Conservation (phyloP, 2,888 invertebrate genomes). For the Drosophila vallismaia region DNA sequence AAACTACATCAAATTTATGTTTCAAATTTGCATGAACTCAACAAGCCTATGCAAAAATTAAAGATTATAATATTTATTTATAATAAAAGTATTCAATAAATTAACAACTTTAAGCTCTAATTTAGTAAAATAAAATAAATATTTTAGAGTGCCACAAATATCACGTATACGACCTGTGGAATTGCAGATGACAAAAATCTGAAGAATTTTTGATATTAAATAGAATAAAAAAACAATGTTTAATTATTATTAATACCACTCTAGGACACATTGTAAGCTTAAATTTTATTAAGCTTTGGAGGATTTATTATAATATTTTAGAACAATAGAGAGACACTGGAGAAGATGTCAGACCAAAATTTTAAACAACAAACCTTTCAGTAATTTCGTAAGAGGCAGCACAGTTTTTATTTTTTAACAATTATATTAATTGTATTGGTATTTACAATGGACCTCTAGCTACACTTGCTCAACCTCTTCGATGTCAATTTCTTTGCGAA, state of each 20-base stretch:
- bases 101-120: neutral
- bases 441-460: neutral
- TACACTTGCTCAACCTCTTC: neutral
- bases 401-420: neutral
- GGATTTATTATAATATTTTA: neutral
- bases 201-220: too few relatives aligned
- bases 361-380: neutral
- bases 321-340: neutral
- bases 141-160: neutral
- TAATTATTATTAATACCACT: too few relatives aligned
- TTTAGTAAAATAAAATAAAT: neutral
- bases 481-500: neutral
- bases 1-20: neutral
- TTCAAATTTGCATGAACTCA: constrained; percentile 4
- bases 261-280: too few relatives aligned
- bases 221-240: too few relatives aligned
- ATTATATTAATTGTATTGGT: neutral
- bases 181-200: neutral
- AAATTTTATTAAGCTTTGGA: neutral
- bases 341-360: neutral
- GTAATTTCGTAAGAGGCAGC: neutral
- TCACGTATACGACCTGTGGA: neutral
- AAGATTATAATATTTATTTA: neutral
- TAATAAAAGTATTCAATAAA: neutral
- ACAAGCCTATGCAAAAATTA: neutral